Percentiles rank a stretch among this genome's conserved stretches.
Evolutionary conservation across 2,888 invertebrate species (phyloP).

Genomic region (Allophyes oxyacanthae): DNA sequence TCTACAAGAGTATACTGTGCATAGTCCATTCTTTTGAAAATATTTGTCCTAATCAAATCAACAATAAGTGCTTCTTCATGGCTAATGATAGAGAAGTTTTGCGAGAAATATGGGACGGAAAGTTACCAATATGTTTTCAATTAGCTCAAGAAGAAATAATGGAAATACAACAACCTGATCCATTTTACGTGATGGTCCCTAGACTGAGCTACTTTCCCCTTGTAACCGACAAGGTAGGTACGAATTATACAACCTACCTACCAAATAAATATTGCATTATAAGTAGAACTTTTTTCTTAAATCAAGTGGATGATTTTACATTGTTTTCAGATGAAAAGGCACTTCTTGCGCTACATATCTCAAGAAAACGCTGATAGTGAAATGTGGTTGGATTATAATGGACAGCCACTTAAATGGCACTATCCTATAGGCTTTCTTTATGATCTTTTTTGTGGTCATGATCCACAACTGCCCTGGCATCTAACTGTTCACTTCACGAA

Average conservation of each 20-base stretch:
- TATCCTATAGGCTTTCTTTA: constrained; percentile 97
- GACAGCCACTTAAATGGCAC: constrained; percentile 97
- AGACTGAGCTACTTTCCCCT: constrained; percentile 98
- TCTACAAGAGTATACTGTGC: too few species aligned
- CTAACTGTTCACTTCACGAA: constrained; percentile 98
- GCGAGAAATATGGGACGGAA: constrained; percentile 98
- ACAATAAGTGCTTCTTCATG: constrained; percentile 86
- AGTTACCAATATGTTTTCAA: constrained; percentile 97
- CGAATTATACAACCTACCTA: background rate
- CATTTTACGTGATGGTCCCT: constrained; percentile 97
- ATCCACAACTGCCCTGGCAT: constrained; percentile 96
- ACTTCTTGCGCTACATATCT: constrained; percentile 95
- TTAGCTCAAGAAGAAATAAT: constrained; percentile 96
- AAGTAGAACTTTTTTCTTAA: too few species aligned
- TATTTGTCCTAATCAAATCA: too few species aligned
- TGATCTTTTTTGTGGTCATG: constrained; percentile 92
- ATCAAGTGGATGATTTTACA: background rate
- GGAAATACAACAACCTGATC: constrained; percentile 96
- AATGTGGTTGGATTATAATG: constrained; percentile 98
- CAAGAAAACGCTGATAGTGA: constrained; percentile 95
- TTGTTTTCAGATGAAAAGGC: constrained; percentile 93
- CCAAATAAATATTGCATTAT: too few species aligned
- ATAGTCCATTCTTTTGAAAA: too few species aligned
- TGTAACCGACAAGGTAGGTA: constrained; percentile 96
- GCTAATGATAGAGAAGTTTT: constrained; percentile 98